phyloP scores from a whole-genome alignment of 2,797 vertebrate species.

The Diglossa cyanea region DNA sequence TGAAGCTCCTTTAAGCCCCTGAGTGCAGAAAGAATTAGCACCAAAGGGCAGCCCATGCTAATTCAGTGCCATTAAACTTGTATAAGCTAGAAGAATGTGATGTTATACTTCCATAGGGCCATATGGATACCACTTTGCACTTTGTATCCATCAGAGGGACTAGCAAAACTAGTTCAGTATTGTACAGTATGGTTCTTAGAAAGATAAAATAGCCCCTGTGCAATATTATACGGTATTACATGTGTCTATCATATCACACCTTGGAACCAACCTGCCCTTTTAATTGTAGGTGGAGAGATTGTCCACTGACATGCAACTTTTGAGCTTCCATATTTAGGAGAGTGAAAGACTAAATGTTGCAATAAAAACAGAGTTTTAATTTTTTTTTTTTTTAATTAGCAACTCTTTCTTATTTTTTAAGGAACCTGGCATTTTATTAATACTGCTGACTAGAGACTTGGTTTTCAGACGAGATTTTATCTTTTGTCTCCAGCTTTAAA shows the following conservation, averaged over 20 bases:
- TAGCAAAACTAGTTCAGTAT: constrained; percentile 38
- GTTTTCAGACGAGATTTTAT: background rate
- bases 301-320: background rate
- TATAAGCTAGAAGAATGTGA: constrained; percentile 69
- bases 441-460: background rate
- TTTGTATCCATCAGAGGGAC: constrained; percentile 60
- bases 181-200: constrained; percentile 15
- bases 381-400: background rate
- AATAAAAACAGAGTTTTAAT: background rate
- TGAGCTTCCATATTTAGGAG: background rate
- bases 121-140: constrained; percentile 62
- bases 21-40: constrained; percentile 75
- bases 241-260: background rate
- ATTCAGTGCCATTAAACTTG: constrained; percentile 74
- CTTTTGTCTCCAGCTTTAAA: background rate
- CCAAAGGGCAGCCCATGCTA: constrained; percentile 76
- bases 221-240: constrained; percentile 33
- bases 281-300: background rate
- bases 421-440: background rate
- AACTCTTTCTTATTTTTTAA: background rate
- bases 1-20: constrained; percentile 71
- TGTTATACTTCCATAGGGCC: constrained; percentile 65
- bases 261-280: background rate
- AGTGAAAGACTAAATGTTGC: background rate
- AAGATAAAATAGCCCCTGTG: constrained; percentile 44